phyloP scores from a whole-genome alignment of 2,113 vertebrate species.

The Puntigrus tetrazona region DNA sequence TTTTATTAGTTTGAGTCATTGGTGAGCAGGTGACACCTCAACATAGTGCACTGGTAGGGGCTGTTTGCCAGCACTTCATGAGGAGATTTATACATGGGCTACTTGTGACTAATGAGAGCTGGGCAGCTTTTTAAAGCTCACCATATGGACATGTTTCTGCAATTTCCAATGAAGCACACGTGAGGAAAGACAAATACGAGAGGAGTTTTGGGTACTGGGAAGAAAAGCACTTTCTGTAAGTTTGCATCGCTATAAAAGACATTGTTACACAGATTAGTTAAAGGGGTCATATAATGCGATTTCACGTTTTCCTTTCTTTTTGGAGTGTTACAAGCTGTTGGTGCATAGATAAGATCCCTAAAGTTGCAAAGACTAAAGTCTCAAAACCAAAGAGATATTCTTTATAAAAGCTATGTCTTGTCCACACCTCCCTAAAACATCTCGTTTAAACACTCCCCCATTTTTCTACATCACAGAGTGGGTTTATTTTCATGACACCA shows the following conservation, averaged over 20 bases:
- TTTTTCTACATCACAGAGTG: too few relatives aligned
- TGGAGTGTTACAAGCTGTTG: too few relatives aligned
- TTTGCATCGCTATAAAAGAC: neutral
- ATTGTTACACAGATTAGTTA: neutral
- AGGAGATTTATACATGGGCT: conserved; percentile 63
- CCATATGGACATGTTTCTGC: conserved; percentile 62
- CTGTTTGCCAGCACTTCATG: conserved; percentile 29
- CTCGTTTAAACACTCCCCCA: too few relatives aligned
- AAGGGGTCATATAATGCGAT: too few relatives aligned
- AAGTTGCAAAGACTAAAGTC: too few relatives aligned
- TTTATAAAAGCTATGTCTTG: too few relatives aligned
- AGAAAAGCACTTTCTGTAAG: neutral
- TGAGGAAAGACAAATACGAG: conserved; percentile 44
- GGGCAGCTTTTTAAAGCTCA: conserved; percentile 60
- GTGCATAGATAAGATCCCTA: too few relatives aligned
- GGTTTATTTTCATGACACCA: too few relatives aligned
- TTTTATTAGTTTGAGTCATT: neutral
- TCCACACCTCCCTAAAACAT: too few relatives aligned
- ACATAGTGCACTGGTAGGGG: conserved; percentile 50
- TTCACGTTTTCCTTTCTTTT: too few relatives aligned
- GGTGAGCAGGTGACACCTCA: conserved; percentile 23
- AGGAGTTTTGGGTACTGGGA: neutral
- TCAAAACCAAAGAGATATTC: too few relatives aligned
- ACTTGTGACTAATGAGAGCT: conserved; percentile 62
- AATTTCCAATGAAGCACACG: conserved; percentile 56